phyloP scores from a whole-genome alignment of 2,797 vertebrate species.

The Pseudochirops corinnae region DNA sequence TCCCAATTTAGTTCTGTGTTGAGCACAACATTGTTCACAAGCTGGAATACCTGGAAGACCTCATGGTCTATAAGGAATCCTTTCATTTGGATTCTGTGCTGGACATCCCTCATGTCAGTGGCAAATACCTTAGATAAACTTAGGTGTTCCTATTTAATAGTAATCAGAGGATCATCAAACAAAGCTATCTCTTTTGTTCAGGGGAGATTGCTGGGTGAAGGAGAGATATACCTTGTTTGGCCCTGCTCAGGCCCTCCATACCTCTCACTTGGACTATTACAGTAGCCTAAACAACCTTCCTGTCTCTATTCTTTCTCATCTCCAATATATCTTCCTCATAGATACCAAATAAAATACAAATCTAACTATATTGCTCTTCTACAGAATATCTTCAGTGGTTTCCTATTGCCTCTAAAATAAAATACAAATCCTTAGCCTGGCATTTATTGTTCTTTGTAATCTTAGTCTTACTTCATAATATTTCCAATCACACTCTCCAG shows the following conservation, averaged over 20 bases:
- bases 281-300: not conserved
- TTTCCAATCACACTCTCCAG: not conserved
- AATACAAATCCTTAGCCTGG: not conserved
- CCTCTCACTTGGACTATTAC: not conserved
- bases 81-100: too few relatives aligned
- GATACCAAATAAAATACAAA: not conserved
- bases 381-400: not conserved
- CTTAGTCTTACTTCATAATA: not conserved
- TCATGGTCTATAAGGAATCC: too few relatives aligned
- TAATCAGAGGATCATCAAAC: too few relatives aligned
- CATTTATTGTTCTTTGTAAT: not conserved
- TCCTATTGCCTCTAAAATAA: not conserved
- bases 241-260: not conserved
- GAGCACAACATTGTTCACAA: too few relatives aligned
- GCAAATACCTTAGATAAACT: too few relatives aligned
- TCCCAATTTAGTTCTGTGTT: too few relatives aligned
- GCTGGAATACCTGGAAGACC: too few relatives aligned
- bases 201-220: not conserved
- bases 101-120: too few relatives aligned
- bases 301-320: not conserved
- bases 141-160: too few relatives aligned
- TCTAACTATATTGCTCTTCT: not conserved
- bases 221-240: not conserved
- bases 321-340: not conserved
- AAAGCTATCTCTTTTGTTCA: too few relatives aligned